phyloP scores from a whole-genome alignment of 1,140 invertebrate species.

The Drosophila littoralis region DNA sequence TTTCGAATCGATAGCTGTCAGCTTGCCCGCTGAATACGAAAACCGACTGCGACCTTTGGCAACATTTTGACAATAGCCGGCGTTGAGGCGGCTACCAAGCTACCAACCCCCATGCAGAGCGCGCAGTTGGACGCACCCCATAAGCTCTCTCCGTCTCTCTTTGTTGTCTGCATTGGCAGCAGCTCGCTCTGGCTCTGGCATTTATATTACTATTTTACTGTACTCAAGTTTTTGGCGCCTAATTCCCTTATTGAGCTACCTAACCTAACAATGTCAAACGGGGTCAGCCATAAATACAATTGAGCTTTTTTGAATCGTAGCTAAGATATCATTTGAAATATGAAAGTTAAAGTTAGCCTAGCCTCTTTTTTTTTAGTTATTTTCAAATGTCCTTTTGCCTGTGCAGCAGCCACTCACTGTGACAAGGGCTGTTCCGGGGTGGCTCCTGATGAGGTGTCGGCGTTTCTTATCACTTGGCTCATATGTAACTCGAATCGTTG shows the following conservation, averaged over 20 bases:
- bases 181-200: neutral
- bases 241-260: constrained; percentile 9
- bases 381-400: constrained; percentile 24
- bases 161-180: neutral
- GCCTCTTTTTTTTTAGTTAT: neutral
- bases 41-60: constrained; percentile 10
- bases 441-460: constrained; percentile 42
- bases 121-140: constrained; percentile 11
- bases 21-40: neutral
- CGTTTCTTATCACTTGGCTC: constrained; percentile 38
- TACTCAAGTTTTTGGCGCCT: constrained; percentile 42
- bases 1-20: neutral
- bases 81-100: neutral
- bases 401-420: neutral
- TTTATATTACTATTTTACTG: constrained; percentile 24
- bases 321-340: neutral
- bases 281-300: neutral
- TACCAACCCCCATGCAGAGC: constrained; percentile 8
- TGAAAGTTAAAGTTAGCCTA: neutral
- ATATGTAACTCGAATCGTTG: constrained; percentile 58
- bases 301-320: neutral
- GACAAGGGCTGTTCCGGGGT: constrained; percentile 33
- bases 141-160: neutral
- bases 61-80: constrained; percentile 29
- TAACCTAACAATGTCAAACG: constrained; percentile 20